phyloP scores from a whole-genome alignment of 2,888 invertebrate species.

The Phytoseiulus persimilis region DNA sequence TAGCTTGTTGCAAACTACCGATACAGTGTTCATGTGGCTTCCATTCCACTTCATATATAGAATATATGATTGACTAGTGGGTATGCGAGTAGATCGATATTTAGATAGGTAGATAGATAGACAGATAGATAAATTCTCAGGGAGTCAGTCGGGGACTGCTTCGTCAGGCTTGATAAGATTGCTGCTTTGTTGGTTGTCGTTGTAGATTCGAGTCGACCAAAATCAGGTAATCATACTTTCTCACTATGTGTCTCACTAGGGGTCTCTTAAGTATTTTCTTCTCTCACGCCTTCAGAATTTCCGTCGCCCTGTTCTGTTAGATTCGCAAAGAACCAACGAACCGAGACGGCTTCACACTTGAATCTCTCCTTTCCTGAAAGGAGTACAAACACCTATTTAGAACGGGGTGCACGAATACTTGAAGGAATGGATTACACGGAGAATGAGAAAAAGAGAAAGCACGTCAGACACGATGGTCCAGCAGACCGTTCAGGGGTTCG shows the following conservation, averaged over 20 bases:
- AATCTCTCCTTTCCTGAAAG: slow-evolving; percentile 5
- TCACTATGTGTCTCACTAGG: slow-evolving; percentile 37
- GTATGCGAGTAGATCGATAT: not conserved
- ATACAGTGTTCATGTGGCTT: not conserved
- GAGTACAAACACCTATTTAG: slow-evolving; percentile 5
- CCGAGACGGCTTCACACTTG: not conserved
- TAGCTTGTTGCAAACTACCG: not conserved
- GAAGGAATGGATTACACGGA: not conserved
- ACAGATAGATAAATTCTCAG: not conserved
- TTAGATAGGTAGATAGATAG: not conserved
- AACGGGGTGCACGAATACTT: not conserved
- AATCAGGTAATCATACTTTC: slow-evolving; percentile 33
- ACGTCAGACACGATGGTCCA: no score
- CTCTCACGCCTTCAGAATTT: not conserved
- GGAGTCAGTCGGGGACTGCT: not conserved
- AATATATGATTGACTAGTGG: not conserved
- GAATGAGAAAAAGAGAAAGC: no score
- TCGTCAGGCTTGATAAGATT: not conserved
- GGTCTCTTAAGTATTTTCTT: slow-evolving; percentile 5
- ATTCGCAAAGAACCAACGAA: slow-evolving; percentile 8
- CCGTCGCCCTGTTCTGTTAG: slow-evolving; percentile 10
- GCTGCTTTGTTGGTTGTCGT: slow-evolving; percentile 13
- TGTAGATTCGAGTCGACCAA: slow-evolving; percentile 18
- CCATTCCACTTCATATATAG: not conserved
- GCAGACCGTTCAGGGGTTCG: no score